These are phyloP conservation scores for Atta texana DNA, from an alignment of 1,140 invertebrate species.

Conservation along the genomic window DNA sequence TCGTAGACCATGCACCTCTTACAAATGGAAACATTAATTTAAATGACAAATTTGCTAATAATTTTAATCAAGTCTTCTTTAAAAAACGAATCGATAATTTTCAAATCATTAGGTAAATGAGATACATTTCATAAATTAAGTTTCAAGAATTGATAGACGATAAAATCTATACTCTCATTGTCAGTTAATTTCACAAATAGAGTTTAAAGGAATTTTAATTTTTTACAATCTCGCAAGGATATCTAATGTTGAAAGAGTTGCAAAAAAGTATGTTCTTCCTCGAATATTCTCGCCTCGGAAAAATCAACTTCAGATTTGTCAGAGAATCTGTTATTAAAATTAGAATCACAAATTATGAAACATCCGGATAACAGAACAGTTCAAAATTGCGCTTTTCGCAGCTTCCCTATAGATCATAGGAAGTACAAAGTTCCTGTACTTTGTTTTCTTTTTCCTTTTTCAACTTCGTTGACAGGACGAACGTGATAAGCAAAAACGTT, in stretches of 20 bases:
- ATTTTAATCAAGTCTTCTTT: not conserved
- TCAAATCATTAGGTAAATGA: not conserved
- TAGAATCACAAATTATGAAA: not conserved
- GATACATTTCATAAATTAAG: not conserved
- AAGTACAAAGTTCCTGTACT: slow-evolving; percentile 20
- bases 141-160: not conserved
- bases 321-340: slow-evolving; percentile 50
- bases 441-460: slow-evolving; percentile 8
- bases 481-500: slow-evolving; percentile 56
- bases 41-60: not conserved
- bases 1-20: not conserved
- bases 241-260: not conserved
- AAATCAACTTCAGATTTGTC: slow-evolving; percentile 20
- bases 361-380: not conserved
- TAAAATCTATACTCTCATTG: not conserved
- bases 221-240: not conserved
- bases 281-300: not conserved
- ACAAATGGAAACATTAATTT: not conserved
- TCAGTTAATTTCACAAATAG: not conserved
- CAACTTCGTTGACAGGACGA: slow-evolving; percentile 29
- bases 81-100: not conserved
- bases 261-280: not conserved
- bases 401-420: not conserved
- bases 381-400: slow-evolving; percentile 43
- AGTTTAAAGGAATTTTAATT: slow-evolving; percentile 18